Conservation (phyloP, 2,888 invertebrate genomes). For the Metallyticus violacea region DNA sequence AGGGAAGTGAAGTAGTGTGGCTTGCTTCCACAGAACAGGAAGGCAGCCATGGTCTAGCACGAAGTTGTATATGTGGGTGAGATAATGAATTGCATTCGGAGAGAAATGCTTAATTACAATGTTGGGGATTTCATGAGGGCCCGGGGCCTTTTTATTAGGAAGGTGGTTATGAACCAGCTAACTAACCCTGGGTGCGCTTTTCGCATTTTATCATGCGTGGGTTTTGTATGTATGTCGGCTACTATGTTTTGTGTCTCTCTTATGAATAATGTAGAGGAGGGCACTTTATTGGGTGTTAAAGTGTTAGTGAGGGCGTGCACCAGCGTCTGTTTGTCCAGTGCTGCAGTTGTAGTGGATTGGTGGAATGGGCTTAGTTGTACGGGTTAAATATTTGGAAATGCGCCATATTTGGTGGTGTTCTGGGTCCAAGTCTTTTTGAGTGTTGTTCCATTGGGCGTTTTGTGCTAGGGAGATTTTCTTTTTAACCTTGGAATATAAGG, state of each 20-base stretch:
- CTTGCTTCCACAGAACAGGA: conserved; percentile 36
- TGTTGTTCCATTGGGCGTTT: too few relatives aligned
- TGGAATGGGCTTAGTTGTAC: background rate
- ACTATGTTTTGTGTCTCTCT: background rate
- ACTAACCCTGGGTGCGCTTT: too few relatives aligned
- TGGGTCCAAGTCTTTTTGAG: too few relatives aligned
- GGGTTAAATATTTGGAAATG: background rate
- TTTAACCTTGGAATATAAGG: too few relatives aligned
- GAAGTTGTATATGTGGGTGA: too few relatives aligned
- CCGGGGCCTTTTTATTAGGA: background rate
- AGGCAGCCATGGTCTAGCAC: too few relatives aligned
- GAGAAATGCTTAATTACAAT: conserved; percentile 31
- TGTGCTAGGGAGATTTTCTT: too few relatives aligned
- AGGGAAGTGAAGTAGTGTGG: conserved; percentile 34
- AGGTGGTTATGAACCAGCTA: background rate
- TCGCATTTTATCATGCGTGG: background rate
- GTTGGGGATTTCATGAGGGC: conserved; percentile 13
- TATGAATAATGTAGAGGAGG: background rate
- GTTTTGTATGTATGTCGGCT: background rate
- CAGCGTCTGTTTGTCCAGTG: background rate
- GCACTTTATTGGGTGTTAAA: background rate
- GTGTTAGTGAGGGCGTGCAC: background rate
- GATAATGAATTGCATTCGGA: conserved; percentile 29
- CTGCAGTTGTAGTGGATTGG: background rate
- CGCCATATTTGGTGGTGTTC: background rate